Evolutionary conservation across 2,888 invertebrate genomes (phyloP).

Genomic region (Amphimallon solstitiale): DNA sequence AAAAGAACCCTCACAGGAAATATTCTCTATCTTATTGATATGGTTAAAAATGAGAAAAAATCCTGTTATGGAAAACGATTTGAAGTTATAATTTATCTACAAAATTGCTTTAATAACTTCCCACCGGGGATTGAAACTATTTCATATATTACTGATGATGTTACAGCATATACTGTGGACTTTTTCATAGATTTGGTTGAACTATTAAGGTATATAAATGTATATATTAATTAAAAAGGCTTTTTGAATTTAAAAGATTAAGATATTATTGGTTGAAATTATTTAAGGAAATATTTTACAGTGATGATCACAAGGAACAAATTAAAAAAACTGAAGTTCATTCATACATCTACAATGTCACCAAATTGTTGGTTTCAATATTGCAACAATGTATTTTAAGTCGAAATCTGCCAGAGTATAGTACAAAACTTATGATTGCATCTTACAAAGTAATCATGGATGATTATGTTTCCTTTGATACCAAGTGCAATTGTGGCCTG

Average conservation of each 20-base stretch:
- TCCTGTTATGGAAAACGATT: conserved; percentile 17
- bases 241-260: conserved; percentile 1
- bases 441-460: conserved; percentile 55
- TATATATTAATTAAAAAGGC: conserved; percentile 2
- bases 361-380: conserved; percentile 60
- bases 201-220: conserved; percentile 43
- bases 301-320: conserved; percentile 9
- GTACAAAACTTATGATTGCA: conserved; percentile 41
- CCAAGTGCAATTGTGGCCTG: conserved; percentile 72
- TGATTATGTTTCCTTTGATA: conserved; percentile 71
- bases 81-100: conserved; percentile 35
- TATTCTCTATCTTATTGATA: conserved; percentile 29
- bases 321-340: conserved; percentile 51
- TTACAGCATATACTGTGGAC: conserved; percentile 41
- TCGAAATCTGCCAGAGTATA: conserved; percentile 35
- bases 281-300: conserved; percentile 7
- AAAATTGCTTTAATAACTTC: conserved; percentile 46
- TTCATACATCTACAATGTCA: conserved; percentile 60
- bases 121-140: conserved; percentile 44
- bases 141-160: conserved; percentile 37
- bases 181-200: conserved; percentile 39
- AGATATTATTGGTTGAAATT: not conserved
- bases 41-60: conserved; percentile 13
- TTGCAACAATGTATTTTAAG: conserved; percentile 57
- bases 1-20: conserved; percentile 27